Base-by-base conservation (phyloP, 1,140 invertebrate species). In the Pseudomyrmex dendroicus region DNA sequence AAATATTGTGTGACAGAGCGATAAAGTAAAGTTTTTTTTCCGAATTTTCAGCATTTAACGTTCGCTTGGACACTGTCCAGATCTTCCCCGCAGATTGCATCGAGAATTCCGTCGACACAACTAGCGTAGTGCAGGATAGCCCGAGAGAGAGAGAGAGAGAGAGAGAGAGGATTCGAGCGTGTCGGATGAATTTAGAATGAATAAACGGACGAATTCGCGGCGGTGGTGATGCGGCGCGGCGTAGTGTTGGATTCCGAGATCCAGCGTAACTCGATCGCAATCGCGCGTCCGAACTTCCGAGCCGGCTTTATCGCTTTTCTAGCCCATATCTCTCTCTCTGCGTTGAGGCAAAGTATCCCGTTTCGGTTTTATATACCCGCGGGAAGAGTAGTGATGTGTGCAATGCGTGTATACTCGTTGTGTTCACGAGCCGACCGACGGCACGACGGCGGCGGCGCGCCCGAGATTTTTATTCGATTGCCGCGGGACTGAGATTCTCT, bases 381-480 rank as follows among this genome's bases (percentile, higher is more conserved):
- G 78, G 48, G 46, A 62, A 54, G 70, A 82, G 50, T 74, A 62
- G 74, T 73, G 52, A 52, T 70, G 76, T 70, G 56, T 70, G 57
- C 57, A 73, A 25, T 20, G 54, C 56, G 54, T 54, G 59, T 17
- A 17, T 20, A 17, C 52, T 57, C 46, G 44, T 20, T 48, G 64
- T 12, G 59, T 10, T 35, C 20, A 61, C 61, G 62, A 77, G 73
- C 48, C 46, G 52, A 2, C 8, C 44, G 48, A 46, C 20, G 66
- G 35, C 35, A 3, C 25, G 2, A 2, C 25, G 25, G 35, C 35
- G 35, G 5, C 35, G 35, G 35, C 35, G 22, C 66, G 54, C 35
- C 46, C 64, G 76, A 70, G 66, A 80, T 80, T 80, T 80, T 80
- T 80, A 80, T 80, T 80, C 76, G 66, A 80, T 72, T 54, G 66